Evolutionary conservation across 2,797 vertebrate species (phyloP).

Genomic region (Microctenopoma lineatum): DNA sequence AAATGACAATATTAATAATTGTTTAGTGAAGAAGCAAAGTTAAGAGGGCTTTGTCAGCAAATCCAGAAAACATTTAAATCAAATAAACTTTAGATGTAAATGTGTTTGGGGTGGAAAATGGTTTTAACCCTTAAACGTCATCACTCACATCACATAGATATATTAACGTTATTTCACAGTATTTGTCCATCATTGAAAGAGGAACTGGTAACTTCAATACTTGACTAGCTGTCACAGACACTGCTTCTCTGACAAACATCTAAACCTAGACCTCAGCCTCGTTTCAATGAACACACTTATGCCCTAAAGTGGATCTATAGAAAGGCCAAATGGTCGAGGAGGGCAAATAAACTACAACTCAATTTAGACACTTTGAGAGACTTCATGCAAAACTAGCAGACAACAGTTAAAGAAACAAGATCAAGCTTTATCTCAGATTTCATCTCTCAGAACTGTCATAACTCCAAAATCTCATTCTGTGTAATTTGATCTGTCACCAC

Average conservation of each 20-base stretch:
- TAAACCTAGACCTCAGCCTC: too few relatives aligned
- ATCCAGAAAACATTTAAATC: background rate
- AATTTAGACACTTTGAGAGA: background rate
- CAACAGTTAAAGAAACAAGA: background rate
- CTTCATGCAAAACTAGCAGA: background rate
- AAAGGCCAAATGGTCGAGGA: background rate
- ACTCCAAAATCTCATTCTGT: background rate
- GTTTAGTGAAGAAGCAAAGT: background rate
- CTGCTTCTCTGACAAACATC: too few relatives aligned
- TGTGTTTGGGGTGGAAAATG: too few relatives aligned
- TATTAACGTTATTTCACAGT: too few relatives aligned
- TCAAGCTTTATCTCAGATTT: background rate
- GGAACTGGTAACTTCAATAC: too few relatives aligned
- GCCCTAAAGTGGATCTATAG: background rate
- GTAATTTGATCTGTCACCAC: background rate
- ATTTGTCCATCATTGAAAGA: too few relatives aligned
- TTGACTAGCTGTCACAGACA: too few relatives aligned
- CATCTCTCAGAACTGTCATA: background rate
- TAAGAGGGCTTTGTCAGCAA: background rate
- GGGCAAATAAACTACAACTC: background rate
- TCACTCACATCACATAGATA: too few relatives aligned
- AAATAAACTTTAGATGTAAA: too few relatives aligned
- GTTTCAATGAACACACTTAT: too few relatives aligned
- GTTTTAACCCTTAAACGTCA: too few relatives aligned
- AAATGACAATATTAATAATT: background rate